Evolutionary conservation across 2,888 invertebrate species (phyloP).

Genomic region (Tupiocoris notatus): DNA sequence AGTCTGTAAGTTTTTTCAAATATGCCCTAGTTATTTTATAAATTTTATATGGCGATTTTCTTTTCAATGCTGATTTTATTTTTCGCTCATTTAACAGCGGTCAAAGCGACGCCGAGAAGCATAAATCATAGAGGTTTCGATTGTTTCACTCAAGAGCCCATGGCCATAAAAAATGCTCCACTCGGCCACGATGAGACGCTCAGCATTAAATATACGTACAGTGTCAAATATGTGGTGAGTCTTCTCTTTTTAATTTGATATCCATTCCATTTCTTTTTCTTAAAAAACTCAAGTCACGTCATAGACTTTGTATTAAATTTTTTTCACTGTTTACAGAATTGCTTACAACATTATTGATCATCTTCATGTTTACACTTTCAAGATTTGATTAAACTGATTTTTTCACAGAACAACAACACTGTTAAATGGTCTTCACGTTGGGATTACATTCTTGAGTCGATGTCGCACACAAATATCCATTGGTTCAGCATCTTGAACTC

Average conservation of each 20-base stretch:
- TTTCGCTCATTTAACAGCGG: constrained; percentile 53
- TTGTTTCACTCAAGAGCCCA: constrained; percentile 59
- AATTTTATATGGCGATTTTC: not conserved
- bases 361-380: not conserved
- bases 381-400: not conserved
- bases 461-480: constrained; percentile 97
- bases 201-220: constrained; percentile 80
- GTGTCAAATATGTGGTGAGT: constrained; percentile 71
- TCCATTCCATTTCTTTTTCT: constrained; percentile 2
- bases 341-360: not conserved
- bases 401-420: constrained; percentile 65
- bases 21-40: not conserved
- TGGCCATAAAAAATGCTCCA: constrained; percentile 67
- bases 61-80: not conserved
- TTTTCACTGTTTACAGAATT: not conserved
- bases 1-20: constrained; percentile 55
- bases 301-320: not conserved
- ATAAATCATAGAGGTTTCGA: constrained; percentile 56
- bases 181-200: constrained; percentile 58
- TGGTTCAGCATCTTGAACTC: constrained; percentile 99
- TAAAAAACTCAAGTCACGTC: too few species aligned
- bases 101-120: constrained; percentile 57
- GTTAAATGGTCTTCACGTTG: constrained; percentile 98
- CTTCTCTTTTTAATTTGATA: too few species aligned
- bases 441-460: constrained; percentile 98